A percentile compares a stretch with the other conserved stretches of the same genome.
Conservation (phyloP, 2,888 invertebrate species). For the Pachymerium ferrugineum region DNA sequence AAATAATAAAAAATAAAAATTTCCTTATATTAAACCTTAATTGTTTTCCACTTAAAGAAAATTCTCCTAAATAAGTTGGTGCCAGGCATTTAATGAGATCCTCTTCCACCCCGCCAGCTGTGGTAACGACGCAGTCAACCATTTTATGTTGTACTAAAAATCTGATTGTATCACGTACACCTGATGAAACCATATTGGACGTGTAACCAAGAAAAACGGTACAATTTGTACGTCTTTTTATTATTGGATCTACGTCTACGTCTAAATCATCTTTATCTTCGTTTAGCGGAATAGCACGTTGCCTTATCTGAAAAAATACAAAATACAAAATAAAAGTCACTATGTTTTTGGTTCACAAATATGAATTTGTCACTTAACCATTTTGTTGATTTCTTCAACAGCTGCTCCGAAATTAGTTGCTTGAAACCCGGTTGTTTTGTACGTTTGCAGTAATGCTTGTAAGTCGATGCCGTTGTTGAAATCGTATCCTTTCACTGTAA, state of each 20-base stretch:
- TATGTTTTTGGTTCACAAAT: too few relatives aligned
- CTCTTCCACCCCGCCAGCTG: slow-evolving; percentile 97
- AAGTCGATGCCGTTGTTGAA: slow-evolving; percentile 87
- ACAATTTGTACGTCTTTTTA: slow-evolving; percentile 68
- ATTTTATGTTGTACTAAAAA: slow-evolving; percentile 80
- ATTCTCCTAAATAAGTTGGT: slow-evolving; percentile 89
- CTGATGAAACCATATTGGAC: slow-evolving; percentile 94
- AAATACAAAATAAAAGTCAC: too few relatives aligned
- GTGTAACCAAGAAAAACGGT: slow-evolving; percentile 97
- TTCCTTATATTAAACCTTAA: slow-evolving; percentile 47
- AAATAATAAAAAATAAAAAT: neutral
- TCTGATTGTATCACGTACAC: slow-evolving; percentile 81
- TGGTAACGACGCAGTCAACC: slow-evolving; percentile 91
- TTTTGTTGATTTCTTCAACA: slow-evolving; percentile 83
- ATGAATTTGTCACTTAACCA: too few relatives aligned
- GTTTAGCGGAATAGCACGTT: slow-evolving; percentile 62
- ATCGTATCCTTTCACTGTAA: slow-evolving; percentile 77
- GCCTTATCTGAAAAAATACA: slow-evolving; percentile 55
- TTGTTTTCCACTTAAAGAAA: slow-evolving; percentile 67
- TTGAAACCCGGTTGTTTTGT: slow-evolving; percentile 85
- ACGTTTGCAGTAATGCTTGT: slow-evolving; percentile 72
- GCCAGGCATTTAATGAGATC: slow-evolving; percentile 98
- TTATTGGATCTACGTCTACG: slow-evolving; percentile 73
- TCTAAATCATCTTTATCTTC: slow-evolving; percentile 60
- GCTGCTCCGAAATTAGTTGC: slow-evolving; percentile 91